Percentiles rank a stretch among this genome's conserved stretches.
Conservation (phyloP, 2,113 vertebrate species). For the Cathartes aura region DNA sequence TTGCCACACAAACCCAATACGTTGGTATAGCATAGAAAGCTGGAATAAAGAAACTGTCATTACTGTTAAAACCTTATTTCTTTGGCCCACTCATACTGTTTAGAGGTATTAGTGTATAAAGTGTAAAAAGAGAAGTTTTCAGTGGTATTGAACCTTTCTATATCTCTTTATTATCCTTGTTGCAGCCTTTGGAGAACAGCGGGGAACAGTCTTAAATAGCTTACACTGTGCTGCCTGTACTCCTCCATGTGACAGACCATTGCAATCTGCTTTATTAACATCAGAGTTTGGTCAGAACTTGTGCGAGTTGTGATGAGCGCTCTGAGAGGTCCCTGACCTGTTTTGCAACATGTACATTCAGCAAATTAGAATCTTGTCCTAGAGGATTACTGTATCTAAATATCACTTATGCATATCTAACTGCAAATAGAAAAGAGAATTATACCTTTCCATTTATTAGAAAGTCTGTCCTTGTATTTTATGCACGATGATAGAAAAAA, state of each 20-base stretch:
- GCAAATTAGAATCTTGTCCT: not conserved
- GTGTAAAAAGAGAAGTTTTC: not conserved
- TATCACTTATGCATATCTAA: not conserved
- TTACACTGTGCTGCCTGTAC: not conserved
- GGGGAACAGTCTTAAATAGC: not conserved
- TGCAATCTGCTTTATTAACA: not conserved
- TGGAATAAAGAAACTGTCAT: not conserved
- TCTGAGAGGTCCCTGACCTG: not conserved
- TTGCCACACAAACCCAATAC: not conserved
- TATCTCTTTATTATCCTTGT: not conserved
- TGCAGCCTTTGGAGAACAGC: not conserved
- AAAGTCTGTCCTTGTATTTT: not conserved
- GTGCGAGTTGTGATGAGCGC: not conserved
- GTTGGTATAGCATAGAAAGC: not conserved
- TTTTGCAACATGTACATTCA: not conserved
- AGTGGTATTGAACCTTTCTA: not conserved
- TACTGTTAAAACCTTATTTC: not conserved
- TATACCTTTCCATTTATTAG: not conserved
- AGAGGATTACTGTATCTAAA: not conserved
- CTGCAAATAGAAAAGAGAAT: not conserved
- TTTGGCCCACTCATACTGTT: not conserved
- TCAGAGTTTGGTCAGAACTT: not conserved
- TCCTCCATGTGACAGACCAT: not conserved
- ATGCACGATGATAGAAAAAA: not conserved
- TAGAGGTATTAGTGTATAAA: not conserved